phyloP scores from a whole-genome alignment of 2,888 invertebrate genomes.

The Phengaris alcon region DNA sequence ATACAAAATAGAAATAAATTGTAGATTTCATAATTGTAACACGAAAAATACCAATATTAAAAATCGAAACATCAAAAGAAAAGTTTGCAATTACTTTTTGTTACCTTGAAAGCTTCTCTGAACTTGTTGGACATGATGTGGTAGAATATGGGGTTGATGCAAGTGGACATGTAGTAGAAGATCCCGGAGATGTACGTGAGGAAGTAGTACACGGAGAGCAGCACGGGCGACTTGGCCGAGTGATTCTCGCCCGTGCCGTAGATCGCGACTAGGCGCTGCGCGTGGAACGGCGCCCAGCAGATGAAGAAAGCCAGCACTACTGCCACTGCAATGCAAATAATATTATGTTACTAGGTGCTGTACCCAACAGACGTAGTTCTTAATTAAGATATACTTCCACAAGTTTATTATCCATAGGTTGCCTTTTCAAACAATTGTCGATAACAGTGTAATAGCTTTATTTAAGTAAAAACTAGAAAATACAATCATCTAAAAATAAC shows the following conservation, averaged over 20 bases:
- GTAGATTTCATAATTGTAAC: too few relatives aligned
- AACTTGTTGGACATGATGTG: slow-evolving; percentile 97
- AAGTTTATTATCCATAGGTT: too few relatives aligned
- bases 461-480: too few relatives aligned
- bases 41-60: too few relatives aligned
- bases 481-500: too few relatives aligned
- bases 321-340: slow-evolving; percentile 80
- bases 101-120: slow-evolving; percentile 93
- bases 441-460: too few relatives aligned
- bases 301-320: slow-evolving; percentile 94
- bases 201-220: slow-evolving; percentile 81
- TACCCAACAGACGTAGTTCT: too few relatives aligned
- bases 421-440: too few relatives aligned
- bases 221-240: slow-evolving; percentile 59
- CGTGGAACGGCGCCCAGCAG: slow-evolving; percentile 96
- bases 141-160: slow-evolving; percentile 95
- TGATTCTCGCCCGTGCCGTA: slow-evolving; percentile 80
- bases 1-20: too few relatives aligned
- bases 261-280: slow-evolving; percentile 90
- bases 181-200: slow-evolving; percentile 92
- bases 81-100: background rate
- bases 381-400: too few relatives aligned
- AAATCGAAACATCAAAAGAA: background rate
- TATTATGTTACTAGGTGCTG: too few relatives aligned
- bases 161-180: slow-evolving; percentile 94